Percentiles rank a stretch among this genome's conserved stretches.
These are phyloP conservation scores for Prenolepis imparis DNA, from an alignment of 2,888 invertebrate species.

Conservation along the genomic window DNA sequence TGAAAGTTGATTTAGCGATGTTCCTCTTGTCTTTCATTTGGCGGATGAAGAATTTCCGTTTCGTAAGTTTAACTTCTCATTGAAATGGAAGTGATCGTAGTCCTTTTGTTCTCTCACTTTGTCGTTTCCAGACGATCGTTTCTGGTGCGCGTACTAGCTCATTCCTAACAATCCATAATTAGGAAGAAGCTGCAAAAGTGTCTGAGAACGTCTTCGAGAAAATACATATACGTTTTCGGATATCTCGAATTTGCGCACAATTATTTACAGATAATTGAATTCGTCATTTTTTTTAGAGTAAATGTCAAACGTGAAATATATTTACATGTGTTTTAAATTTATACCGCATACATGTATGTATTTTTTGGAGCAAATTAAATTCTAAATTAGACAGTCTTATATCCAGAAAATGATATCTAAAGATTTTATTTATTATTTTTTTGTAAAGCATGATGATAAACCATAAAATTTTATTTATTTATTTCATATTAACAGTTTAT, in stretches of 20 bases:
- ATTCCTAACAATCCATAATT: constrained; percentile 25
- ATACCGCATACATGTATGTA: too few relatives aligned
- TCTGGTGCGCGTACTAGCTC: background rate
- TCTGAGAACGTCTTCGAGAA: background rate
- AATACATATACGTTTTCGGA: background rate
- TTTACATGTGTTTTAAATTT: too few relatives aligned
- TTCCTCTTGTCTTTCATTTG: constrained; percentile 53
- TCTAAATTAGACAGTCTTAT: too few relatives aligned
- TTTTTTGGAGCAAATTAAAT: too few relatives aligned
- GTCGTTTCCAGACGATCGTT: background rate
- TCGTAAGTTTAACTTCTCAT: constrained; percentile 56
- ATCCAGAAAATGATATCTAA: background rate
- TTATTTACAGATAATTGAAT: background rate
- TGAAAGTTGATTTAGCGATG: constrained; percentile 58
- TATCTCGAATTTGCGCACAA: background rate
- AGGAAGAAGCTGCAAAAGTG: background rate
- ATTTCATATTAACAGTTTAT: too few relatives aligned
- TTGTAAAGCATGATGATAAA: too few relatives aligned
- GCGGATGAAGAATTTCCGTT: constrained; percentile 51
- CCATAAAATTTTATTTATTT: too few relatives aligned
- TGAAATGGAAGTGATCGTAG: constrained; percentile 24
- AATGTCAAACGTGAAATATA: background rate
- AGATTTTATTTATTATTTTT: too few relatives aligned
- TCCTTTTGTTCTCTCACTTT: constrained; percentile 18
- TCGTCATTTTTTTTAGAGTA: background rate